These are phyloP conservation scores for Callimorpha dominula DNA, from an alignment of 2,888 invertebrate species.

Conservation along the genomic window DNA sequence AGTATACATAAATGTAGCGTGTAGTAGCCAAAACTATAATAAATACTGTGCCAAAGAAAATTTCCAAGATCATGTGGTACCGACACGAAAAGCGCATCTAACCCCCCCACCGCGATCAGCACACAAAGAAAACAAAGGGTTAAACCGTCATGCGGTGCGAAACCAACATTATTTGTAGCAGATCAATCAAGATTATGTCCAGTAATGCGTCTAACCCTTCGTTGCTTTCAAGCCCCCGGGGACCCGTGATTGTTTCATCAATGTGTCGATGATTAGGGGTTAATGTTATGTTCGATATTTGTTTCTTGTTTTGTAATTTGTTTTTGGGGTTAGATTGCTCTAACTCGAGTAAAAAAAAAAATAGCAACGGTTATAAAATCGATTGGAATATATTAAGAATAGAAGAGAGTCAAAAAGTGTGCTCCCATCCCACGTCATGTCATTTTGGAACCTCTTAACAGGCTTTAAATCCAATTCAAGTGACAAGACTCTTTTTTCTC, in stretches of 20 bases:
- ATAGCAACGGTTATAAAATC: too few species aligned
- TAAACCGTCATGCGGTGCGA: constrained; percentile 60
- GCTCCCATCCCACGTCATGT: too few species aligned
- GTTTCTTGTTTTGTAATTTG: constrained; percentile 56
- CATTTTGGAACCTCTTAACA: too few species aligned
- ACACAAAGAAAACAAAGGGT: constrained; percentile 61
- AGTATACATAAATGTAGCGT: too few species aligned
- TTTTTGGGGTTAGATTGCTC: constrained; percentile 28
- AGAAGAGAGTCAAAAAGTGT: too few species aligned
- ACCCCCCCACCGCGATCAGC: constrained; percentile 53
- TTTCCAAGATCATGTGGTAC: constrained; percentile 14
- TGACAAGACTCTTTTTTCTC: too few species aligned
- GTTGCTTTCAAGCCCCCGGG: constrained; percentile 51
- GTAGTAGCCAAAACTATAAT: not conserved
- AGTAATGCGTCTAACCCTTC: constrained; percentile 78
- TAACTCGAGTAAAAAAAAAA: too few species aligned
- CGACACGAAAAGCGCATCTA: constrained; percentile 63
- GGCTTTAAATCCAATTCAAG: too few species aligned
- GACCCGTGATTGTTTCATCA: constrained; percentile 77
- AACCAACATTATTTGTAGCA: constrained; percentile 80
- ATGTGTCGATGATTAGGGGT: constrained; percentile 78
- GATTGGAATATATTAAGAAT: too few species aligned
- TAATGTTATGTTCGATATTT: constrained; percentile 64
- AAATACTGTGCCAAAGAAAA: not conserved
- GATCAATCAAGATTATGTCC: constrained; percentile 85